These are phyloP conservation scores for Spheniscus mendiculus DNA, from an alignment of 2,113 vertebrate species.

Conservation along the genomic window DNA sequence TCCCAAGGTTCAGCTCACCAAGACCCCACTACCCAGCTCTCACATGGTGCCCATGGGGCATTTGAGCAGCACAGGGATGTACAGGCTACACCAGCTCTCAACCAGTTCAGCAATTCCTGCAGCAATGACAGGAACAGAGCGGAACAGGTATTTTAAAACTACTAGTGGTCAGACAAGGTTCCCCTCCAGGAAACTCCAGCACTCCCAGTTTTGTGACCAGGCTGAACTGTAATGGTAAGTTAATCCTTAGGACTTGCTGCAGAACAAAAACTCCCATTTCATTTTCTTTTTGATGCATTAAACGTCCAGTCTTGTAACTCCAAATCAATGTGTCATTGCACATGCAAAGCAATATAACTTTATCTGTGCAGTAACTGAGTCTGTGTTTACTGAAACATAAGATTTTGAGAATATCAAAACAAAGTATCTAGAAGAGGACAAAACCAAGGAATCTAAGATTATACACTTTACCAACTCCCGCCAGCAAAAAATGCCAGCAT, in stretches of 20 bases:
- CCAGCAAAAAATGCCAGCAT: neutral
- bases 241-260: neutral
- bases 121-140: neutral
- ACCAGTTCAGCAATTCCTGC: neutral
- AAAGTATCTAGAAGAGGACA: neutral
- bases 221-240: neutral
- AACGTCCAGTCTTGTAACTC: neutral
- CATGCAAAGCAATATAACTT: neutral
- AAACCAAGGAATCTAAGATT: neutral
- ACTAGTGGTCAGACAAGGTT: neutral
- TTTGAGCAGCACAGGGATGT: accelerated
- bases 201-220: neutral
- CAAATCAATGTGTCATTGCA: too few species aligned
- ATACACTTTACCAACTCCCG: neutral
- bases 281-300: neutral
- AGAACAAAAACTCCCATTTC: neutral
- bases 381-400: neutral
- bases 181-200: neutral
- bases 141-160: neutral
- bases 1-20: neutral
- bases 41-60: accelerated
- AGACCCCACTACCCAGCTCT: neutral
- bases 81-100: neutral
- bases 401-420: neutral
- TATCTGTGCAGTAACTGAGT: neutral